Base-by-base conservation (phyloP, 1,140 invertebrate genomes). In the Lethrus apterus region DNA sequence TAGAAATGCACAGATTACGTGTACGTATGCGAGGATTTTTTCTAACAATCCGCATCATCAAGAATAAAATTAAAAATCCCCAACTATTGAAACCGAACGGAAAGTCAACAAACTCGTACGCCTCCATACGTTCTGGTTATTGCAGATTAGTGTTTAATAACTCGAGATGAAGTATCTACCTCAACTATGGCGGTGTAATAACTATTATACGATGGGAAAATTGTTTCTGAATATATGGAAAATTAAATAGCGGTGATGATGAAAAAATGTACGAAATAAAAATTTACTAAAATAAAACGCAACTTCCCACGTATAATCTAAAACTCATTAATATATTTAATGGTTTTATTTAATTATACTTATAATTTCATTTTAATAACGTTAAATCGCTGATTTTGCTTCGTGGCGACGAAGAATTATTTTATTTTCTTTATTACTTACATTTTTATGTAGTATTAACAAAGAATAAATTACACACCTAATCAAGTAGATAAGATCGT, bases 81-180 rank as follows among this genome's bases (percentile, higher is more conserved):
- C 46, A 31, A 33, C 19, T 23, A 41, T 19, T 42, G 32, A 23
- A 15, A 21, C 29, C 38, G 26, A 43, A 40, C 35, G 36, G 23
- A 5, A 26, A 47, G 47, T 49, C 47, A 49, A 49, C 47, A 44
- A 42, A 47, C 45, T 47, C 40, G n/a, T 44, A 49, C 46, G 29
- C 38, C 40, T 48, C 40, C 46, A 50, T 50, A 45, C 29, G 30
- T 33, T 19, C 48, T n/a, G 43, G 32, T 50, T 50, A 50, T 45
- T 50, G 51, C 51, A 53, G 51, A 40, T 53, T 53, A 53, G 42
- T 32, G 42, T 46, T 53, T 52, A 53, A 53, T 53, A 49, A 53
- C 51, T 45, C 34, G 44, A 48, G 46, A 48, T 53, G 51, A 45
- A 50, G 13, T 35, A 15, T 35, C 13, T 4, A 15, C n/a, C 33